phyloP scores from a whole-genome alignment of 2,797 vertebrate species.

The Urocyon cinereoargenteus region DNA sequence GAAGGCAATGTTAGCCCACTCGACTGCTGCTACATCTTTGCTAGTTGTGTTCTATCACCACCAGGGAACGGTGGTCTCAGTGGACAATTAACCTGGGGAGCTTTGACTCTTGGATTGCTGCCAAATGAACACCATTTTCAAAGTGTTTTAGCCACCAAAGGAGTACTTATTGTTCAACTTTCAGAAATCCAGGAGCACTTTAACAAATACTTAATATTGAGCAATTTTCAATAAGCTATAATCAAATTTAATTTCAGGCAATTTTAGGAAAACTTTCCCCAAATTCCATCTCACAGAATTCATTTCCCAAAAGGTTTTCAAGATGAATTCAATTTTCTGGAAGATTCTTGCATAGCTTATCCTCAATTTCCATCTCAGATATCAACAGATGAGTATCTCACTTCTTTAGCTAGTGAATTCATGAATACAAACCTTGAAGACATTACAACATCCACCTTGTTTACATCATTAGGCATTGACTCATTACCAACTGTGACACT shows the following conservation, averaged over 20 bases:
- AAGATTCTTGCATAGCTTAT: constrained; percentile 13
- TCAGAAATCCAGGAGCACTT: constrained; percentile 90
- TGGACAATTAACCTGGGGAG: constrained; percentile 94
- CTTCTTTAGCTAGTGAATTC: constrained; percentile 87
- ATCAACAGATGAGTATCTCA: constrained; percentile 87
- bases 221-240: constrained; percentile 90
- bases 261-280: constrained; percentile 83
- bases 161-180: constrained; percentile 89
- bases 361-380: constrained; percentile 23
- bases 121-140: constrained; percentile 90
- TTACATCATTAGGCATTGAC: constrained; percentile 90
- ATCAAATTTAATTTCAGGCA: constrained; percentile 90
- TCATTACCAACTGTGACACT: constrained; percentile 95
- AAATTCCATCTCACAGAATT: too few species aligned
- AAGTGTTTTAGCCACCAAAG: constrained; percentile 90
- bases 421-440: constrained; percentile 84
- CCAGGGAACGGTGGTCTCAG: constrained; percentile 89
- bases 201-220: constrained; percentile 89
- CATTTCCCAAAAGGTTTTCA: constrained; percentile 83
- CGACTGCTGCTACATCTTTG: constrained; percentile 94
- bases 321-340: constrained; percentile 76
- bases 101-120: constrained; percentile 92
- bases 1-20: constrained; percentile 92
- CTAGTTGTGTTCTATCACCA: constrained; percentile 93
- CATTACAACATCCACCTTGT: constrained; percentile 85